Conservation (phyloP, 1,140 invertebrate genomes). For the Antheraea pernyi region DNA sequence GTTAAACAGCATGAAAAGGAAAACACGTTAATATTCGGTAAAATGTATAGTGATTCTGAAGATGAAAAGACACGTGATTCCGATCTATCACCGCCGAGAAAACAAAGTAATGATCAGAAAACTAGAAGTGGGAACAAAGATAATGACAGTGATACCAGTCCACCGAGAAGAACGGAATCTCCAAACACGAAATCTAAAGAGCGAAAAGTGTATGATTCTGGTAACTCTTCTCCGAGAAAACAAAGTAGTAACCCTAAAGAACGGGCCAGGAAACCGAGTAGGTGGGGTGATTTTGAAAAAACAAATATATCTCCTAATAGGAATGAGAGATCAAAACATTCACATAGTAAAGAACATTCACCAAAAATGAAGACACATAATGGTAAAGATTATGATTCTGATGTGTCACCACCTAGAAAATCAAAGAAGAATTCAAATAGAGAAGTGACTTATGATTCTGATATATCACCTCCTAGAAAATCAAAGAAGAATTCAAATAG, state of each 20-base stretch:
- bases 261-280: slow-evolving; percentile 27
- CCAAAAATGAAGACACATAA: slow-evolving; percentile 28
- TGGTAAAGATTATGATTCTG: slow-evolving; percentile 18
- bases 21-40: slow-evolving; percentile 66
- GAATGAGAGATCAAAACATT: slow-evolving; percentile 8
- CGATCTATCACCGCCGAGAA: slow-evolving; percentile 49
- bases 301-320: neutral
- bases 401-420: slow-evolving; percentile 23
- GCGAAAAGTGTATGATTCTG: slow-evolving; percentile 19
- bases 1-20: slow-evolving; percentile 63
- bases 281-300: slow-evolving; percentile 17
- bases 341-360: slow-evolving; percentile 17
- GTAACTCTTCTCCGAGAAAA: slow-evolving; percentile 23
- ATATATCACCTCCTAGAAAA: slow-evolving; percentile 50
- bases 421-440: slow-evolving; percentile 17
- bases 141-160: slow-evolving; percentile 52
- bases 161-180: slow-evolving; percentile 41
- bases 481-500: slow-evolving; percentile 17
- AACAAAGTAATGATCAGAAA: slow-evolving; percentile 23
- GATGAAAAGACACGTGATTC: slow-evolving; percentile 64
- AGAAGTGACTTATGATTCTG: slow-evolving; percentile 30
- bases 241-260: slow-evolving; percentile 26
- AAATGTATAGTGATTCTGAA: slow-evolving; percentile 75
- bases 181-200: slow-evolving; percentile 1
- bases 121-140: slow-evolving; percentile 16